These are phyloP conservation scores for Liolophura sinensis DNA, from an alignment of 1,140 invertebrate genomes.

Conservation along the genomic window DNA sequence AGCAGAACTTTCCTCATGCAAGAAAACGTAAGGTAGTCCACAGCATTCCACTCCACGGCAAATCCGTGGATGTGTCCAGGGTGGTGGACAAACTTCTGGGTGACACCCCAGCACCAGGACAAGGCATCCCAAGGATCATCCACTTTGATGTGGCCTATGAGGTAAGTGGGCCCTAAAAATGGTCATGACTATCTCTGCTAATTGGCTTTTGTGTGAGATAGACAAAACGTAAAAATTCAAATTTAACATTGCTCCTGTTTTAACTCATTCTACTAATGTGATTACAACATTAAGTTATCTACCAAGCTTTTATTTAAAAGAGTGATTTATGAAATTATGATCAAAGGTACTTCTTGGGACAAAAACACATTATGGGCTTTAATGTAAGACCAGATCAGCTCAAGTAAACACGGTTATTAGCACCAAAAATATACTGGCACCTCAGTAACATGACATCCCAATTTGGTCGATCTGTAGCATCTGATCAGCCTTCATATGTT, in stretches of 20 bases:
- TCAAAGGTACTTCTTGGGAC: too few relatives aligned
- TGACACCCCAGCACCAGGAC: conserved; percentile 23
- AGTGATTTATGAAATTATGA: too few relatives aligned
- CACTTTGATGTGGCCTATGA: conserved; percentile 49
- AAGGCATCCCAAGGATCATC: conserved; percentile 31
- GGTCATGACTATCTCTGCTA: too few relatives aligned
- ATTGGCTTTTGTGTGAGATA: background rate
- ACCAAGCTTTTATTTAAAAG: background rate
- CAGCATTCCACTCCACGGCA: conserved; percentile 39
- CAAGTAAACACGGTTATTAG: too few relatives aligned
- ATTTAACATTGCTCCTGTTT: background rate
- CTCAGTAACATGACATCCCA: too few relatives aligned
- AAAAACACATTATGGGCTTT: too few relatives aligned
- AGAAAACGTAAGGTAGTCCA: conserved; percentile 11
- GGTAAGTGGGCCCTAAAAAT: conserved; percentile 17
- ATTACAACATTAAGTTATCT: background rate
- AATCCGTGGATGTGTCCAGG: conserved; percentile 20
- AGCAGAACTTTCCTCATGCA: background rate
- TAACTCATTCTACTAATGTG: background rate
- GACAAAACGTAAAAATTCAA: background rate
- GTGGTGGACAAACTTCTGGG: conserved; percentile 26
- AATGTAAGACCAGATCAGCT: too few relatives aligned
- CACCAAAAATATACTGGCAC: too few relatives aligned
- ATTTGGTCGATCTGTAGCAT: too few relatives aligned
- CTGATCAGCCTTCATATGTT: too few relatives aligned